These are phyloP conservation scores for Phengaris arion DNA, from an alignment of 2,888 invertebrate genomes.

Conservation along the genomic window DNA sequence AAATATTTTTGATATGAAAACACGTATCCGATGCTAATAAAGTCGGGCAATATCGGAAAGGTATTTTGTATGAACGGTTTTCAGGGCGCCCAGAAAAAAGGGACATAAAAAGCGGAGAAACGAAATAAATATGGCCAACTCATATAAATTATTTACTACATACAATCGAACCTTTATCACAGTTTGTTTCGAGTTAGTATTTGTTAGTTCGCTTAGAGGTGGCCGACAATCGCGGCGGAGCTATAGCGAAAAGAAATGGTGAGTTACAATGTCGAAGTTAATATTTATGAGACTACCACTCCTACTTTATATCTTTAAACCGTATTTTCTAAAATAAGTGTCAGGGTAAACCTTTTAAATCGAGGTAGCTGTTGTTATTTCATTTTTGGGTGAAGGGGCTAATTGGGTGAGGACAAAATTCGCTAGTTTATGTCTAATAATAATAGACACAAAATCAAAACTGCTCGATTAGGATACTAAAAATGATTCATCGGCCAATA, in stretches of 20 bases:
- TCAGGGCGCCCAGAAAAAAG: conserved; percentile 69
- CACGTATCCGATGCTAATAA: conserved; percentile 76
- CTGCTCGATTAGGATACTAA: not conserved
- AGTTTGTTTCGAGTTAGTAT: conserved; percentile 71
- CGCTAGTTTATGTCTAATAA: not conserved
- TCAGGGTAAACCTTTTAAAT: conserved; percentile 15
- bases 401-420: not conserved
- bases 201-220: conserved; percentile 63
- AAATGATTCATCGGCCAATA: not conserved
- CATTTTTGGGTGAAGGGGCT: too few species aligned
- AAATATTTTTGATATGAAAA: conserved; percentile 74
- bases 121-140: conserved; percentile 77
- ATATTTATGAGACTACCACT: conserved; percentile 31
- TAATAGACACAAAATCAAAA: not conserved
- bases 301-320: conserved; percentile 21
- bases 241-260: conserved; percentile 29
- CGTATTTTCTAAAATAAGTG: conserved; percentile 26
- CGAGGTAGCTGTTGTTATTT: conserved; percentile 12
- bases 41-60: conserved; percentile 74
- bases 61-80: conserved; percentile 77
- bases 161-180: conserved; percentile 78
- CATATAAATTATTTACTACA: conserved; percentile 80
- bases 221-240: conserved; percentile 41
- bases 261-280: conserved; percentile 30
- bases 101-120: conserved; percentile 73